A percentile compares a stretch with the other conserved stretches of the same genome.
Evolutionary conservation across 1,140 invertebrate genomes (phyloP).

Genomic region (Atta cephalotes): DNA sequence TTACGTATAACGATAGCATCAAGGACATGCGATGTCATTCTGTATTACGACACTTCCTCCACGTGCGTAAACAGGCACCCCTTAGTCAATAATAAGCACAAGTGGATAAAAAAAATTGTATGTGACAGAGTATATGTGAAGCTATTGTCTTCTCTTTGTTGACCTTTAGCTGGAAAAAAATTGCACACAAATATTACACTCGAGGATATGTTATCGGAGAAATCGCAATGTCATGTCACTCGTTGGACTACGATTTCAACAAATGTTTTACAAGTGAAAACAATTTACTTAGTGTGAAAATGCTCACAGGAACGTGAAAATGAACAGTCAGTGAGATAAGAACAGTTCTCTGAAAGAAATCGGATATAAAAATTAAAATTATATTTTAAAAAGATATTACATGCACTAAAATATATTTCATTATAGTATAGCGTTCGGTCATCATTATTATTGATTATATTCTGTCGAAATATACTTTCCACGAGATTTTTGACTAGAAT

Average conservation of each 20-base stretch:
- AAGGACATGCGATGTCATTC: slow-evolving; percentile 69
- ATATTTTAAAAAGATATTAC: too few relatives aligned
- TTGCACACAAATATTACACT: slow-evolving; percentile 26
- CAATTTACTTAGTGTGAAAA: neutral
- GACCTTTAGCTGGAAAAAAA: slow-evolving; percentile 59
- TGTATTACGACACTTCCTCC: slow-evolving; percentile 70
- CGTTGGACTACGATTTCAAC: neutral
- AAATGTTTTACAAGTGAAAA: neutral
- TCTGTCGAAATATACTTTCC: too few relatives aligned
- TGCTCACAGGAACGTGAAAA: neutral
- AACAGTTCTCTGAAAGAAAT: too few relatives aligned
- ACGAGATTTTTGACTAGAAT: too few relatives aligned
- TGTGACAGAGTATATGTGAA: neutral
- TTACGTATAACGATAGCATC: slow-evolving; percentile 66
- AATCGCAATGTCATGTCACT: slow-evolving; percentile 41
- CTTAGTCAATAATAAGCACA: slow-evolving; percentile 58
- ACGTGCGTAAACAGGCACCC: neutral
- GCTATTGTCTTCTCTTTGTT: slow-evolving; percentile 36
- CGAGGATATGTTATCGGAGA: slow-evolving; percentile 17
- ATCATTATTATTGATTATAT: too few relatives aligned
- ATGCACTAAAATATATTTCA: too few relatives aligned
- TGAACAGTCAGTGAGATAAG: too few relatives aligned
- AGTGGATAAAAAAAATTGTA: slow-evolving; percentile 40
- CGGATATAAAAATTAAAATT: too few relatives aligned
- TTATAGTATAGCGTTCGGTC: too few relatives aligned